Conservation (phyloP, 2,113 vertebrate genomes). For the Glaucomys volans region DNA sequence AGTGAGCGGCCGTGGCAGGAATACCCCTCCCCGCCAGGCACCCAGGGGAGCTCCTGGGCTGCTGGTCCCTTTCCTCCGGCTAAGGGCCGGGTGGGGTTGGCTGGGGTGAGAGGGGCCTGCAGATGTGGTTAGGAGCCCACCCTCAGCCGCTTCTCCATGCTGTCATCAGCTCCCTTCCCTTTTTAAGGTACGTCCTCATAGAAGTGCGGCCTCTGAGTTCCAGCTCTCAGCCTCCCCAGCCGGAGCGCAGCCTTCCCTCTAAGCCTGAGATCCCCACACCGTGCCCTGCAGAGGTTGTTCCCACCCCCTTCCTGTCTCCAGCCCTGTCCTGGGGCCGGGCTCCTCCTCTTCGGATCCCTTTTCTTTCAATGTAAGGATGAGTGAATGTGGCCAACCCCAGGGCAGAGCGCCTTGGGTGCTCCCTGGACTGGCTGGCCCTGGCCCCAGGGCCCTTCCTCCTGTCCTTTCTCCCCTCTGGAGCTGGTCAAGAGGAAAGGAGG, state of each 20-base stretch:
- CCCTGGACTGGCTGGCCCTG: fast-evolving
- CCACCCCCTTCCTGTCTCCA: fast-evolving
- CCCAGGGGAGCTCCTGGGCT: not conserved
- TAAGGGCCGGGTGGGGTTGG: not conserved
- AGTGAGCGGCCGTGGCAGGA: fast-evolving
- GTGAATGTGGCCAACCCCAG: not conserved
- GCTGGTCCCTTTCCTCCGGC: not conserved
- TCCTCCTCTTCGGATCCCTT: not conserved
- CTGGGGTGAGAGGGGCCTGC: not conserved
- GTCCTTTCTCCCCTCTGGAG: not conserved
- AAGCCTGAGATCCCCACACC: not conserved
- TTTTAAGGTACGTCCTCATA: not conserved
- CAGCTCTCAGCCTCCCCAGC: not conserved
- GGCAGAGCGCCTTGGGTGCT: fast-evolving
- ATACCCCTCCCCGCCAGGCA: not conserved
- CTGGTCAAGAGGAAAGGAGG: not conserved
- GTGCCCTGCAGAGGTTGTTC: not conserved
- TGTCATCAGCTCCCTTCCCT: not conserved
- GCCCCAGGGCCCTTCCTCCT: not conserved
- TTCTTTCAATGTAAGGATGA: not conserved
- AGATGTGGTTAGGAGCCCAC: fast-evolving
- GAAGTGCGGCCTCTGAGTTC: fast-evolving
- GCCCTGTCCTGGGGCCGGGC: not conserved
- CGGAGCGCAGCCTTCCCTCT: not conserved
- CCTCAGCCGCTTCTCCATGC: not conserved